Conservation (phyloP, 2,888 invertebrate species). For the Xestia xanthographa region DNA sequence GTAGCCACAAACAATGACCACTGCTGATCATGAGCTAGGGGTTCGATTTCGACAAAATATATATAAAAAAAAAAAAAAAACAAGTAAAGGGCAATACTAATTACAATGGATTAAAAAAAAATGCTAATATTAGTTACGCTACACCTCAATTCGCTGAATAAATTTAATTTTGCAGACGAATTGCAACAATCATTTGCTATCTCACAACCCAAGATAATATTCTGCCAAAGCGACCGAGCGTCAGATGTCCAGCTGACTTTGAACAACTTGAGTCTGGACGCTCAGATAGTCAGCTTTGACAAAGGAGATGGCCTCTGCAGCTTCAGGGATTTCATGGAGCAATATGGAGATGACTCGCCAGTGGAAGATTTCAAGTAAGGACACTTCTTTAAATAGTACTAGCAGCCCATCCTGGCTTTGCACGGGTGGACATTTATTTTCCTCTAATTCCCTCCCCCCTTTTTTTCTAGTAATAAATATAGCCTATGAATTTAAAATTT, state of each 20-base stretch:
- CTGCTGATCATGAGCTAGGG: too few species aligned
- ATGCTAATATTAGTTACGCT: too few species aligned
- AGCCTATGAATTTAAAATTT: too few species aligned
- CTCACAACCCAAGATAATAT: conserved; percentile 77
- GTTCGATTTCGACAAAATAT: too few species aligned
- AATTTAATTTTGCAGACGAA: conserved; percentile 73
- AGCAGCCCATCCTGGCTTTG: too few species aligned
- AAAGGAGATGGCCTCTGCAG: conserved; percentile 73
- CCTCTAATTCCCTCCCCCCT: too few species aligned
- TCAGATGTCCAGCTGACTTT: conserved; percentile 73
- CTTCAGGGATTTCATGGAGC: conserved; percentile 75
- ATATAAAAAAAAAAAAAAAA: too few species aligned
- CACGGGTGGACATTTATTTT: too few species aligned
- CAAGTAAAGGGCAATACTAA: too few species aligned
- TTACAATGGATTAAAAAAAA: too few species aligned
- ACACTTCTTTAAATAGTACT: background rate
- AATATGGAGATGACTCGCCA: conserved; percentile 68
- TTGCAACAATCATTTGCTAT: conserved; percentile 73
- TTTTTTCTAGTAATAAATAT: too few species aligned
- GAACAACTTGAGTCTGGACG: conserved; percentile 69
- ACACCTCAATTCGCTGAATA: background rate
- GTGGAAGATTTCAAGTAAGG: conserved; percentile 77
- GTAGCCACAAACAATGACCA: too few species aligned
- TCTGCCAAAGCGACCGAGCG: conserved; percentile 80
- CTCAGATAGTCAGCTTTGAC: conserved; percentile 79